Conservation (phyloP, 2,888 invertebrate species). For the Ormyrus pomaceus region DNA sequence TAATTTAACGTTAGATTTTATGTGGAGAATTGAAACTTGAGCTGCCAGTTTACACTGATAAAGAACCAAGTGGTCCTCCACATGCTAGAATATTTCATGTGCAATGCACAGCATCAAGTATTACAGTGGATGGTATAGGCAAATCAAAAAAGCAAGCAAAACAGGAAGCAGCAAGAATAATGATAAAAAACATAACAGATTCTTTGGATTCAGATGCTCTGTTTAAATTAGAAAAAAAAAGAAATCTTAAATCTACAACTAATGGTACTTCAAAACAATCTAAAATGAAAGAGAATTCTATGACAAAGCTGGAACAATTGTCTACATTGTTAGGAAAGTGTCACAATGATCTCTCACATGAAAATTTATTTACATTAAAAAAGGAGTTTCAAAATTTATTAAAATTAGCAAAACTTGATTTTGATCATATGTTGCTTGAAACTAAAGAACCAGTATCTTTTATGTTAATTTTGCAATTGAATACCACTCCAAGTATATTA, state of each 20-base stretch:
- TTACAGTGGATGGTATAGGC: neutral
- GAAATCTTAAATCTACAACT: neutral
- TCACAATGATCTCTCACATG: neutral
- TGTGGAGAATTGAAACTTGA: neutral
- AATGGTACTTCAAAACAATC: neutral
- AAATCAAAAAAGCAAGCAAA: conserved; percentile 19
- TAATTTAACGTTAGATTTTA: neutral
- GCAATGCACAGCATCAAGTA: conserved; percentile 12
- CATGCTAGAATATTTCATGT: conserved; percentile 1
- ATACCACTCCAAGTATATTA: conserved; percentile 37
- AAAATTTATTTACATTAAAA: conserved; percentile 14
- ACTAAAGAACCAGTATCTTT: conserved; percentile 9
- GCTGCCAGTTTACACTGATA: conserved; percentile 12
- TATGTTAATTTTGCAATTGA: conserved; percentile 44
- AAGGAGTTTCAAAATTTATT: conserved; percentile 18
- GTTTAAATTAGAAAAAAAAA: neutral
- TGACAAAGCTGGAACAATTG: conserved; percentile 4
- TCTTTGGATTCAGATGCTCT: neutral
- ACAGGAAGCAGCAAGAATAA: conserved; percentile 15
- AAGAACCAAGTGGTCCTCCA: neutral
- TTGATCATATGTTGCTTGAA: conserved; percentile 43
- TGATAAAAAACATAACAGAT: conserved; percentile 21
- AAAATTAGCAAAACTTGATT: conserved; percentile 24
- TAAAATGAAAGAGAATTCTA: conserved; percentile 1
- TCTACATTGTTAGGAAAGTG: conserved; percentile 7